These are phyloP conservation scores for Manacus vitellinus DNA, from an alignment of 2,113 vertebrate genomes.

Conservation along the genomic window DNA sequence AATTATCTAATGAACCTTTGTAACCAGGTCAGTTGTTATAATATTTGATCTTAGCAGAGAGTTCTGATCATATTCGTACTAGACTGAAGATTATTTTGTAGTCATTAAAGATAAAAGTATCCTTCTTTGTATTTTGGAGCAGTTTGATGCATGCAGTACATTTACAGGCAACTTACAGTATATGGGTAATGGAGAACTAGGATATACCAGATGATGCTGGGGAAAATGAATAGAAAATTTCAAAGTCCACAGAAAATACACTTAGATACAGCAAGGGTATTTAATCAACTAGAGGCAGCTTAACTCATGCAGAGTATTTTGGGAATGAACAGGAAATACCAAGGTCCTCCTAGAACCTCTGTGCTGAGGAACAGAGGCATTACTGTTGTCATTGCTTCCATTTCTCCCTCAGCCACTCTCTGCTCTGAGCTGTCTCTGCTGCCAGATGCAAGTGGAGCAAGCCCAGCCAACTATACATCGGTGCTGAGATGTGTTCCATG, in stretches of 20 bases:
- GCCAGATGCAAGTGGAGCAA: neutral
- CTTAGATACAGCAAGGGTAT: neutral
- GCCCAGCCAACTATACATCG: neutral
- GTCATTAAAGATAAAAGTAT: neutral
- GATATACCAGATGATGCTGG: neutral
- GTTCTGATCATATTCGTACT: neutral
- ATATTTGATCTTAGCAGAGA: neutral
- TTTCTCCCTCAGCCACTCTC: neutral
- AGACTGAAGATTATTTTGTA: neutral
- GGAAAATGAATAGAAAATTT: neutral
- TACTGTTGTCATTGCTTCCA: neutral
- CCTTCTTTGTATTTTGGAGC: neutral
- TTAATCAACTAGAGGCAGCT: neutral
- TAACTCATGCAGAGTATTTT: constrained; percentile 31
- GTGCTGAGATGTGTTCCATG: neutral
- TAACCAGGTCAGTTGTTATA: neutral
- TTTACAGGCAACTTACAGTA: neutral
- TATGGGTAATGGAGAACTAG: neutral
- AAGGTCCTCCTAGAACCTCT: constrained; percentile 7
- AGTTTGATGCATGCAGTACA: neutral
- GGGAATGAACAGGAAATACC: constrained; percentile 23
- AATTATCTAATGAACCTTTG: neutral
- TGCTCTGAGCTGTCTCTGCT: neutral
- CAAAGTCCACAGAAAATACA: neutral
- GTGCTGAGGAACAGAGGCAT: neutral